Percentiles rank a stretch among this genome's conserved stretches.
Conservation (phyloP, 2,113 vertebrate species). For the Atherinomorus stipes region DNA sequence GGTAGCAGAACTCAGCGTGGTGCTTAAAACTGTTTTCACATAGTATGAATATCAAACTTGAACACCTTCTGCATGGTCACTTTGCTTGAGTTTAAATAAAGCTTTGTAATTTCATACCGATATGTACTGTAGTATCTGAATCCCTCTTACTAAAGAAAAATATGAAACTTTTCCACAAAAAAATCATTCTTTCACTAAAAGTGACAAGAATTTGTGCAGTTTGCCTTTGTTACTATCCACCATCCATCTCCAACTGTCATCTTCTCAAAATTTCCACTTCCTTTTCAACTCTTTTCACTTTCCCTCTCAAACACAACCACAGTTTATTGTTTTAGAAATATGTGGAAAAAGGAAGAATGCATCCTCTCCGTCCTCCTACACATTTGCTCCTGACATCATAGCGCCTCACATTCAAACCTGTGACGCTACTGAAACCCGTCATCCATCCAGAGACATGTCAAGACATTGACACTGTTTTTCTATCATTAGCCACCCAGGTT, state of each 20-base stretch:
- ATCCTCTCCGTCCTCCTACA: constrained; percentile 57
- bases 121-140: not conserved
- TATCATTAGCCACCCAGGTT: constrained; percentile 53
- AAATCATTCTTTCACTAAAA: not conserved
- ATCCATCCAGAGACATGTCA: constrained; percentile 46
- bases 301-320: constrained; percentile 5
- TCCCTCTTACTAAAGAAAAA: not conserved
- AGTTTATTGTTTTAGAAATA: constrained; percentile 45
- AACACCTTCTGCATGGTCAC: not conserved
- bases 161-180: not conserved
- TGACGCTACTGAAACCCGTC: constrained; percentile 49
- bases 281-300: constrained; percentile 23
- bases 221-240: constrained; percentile 6
- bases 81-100: not conserved
- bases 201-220: constrained; percentile 10
- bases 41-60: not conserved
- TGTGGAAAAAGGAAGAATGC: constrained; percentile 11
- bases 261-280: constrained; percentile 6
- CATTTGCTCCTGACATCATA: constrained; percentile 49
- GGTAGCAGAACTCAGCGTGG: not conserved
- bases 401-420: constrained; percentile 40
- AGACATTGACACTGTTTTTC: constrained; percentile 41
- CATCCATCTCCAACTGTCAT: constrained; percentile 16
- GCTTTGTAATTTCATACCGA: not conserved
- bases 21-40: not conserved